Percentiles rank a stretch among this genome's conserved stretches.
Conservation (phyloP, 2,888 invertebrate species). For the Rhagonycha lutea region DNA sequence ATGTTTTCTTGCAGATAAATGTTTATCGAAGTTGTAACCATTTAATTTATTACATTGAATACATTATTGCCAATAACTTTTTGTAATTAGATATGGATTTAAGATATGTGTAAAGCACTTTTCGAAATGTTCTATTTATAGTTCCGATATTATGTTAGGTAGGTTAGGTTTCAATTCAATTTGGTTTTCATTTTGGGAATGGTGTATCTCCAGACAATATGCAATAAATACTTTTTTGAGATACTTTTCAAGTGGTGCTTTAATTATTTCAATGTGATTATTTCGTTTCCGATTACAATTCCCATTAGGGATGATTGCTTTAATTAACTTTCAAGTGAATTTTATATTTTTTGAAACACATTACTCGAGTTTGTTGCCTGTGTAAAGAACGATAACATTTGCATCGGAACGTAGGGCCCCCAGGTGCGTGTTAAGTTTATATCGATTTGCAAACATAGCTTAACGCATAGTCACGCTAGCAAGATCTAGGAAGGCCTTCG, state of each 20-base stretch:
- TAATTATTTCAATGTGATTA: neutral
- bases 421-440: constrained; percentile 50
- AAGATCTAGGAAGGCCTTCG: constrained; percentile 22
- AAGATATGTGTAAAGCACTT: neutral
- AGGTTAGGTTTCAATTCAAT: neutral
- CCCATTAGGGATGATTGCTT: neutral
- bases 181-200: neutral
- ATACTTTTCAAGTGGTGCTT: neutral
- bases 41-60: neutral
- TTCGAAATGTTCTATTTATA: neutral
- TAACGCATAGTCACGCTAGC: constrained; percentile 41
- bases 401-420: constrained; percentile 48
- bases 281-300: neutral
- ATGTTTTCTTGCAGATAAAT: neutral
- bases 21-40: neutral
- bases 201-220: neutral
- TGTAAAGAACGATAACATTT: constrained; percentile 40
- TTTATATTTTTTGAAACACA: neutral
- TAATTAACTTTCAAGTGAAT: neutral
- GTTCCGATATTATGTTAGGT: neutral
- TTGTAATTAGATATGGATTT: neutral
- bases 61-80: neutral
- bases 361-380: neutral
- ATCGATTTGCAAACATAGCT: constrained; percentile 46
- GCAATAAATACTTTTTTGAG: neutral